These are phyloP conservation scores for Dorcus hopei DNA, from an alignment of 2,888 invertebrate species.

Conservation along the genomic window DNA sequence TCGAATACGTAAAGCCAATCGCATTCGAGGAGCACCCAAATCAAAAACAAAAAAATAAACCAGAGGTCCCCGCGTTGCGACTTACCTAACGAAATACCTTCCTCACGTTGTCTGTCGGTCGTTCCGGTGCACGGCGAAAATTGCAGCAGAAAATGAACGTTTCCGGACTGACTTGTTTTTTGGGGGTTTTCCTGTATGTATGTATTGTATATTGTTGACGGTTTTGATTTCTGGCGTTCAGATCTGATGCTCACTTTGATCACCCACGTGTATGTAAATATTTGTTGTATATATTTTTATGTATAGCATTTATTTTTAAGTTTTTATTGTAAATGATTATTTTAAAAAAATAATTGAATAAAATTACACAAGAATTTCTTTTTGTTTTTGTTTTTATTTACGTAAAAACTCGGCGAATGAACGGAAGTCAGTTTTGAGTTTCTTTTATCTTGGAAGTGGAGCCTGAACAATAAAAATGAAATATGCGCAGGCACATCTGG, in stretches of 20 bases:
- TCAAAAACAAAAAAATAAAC: conserved; percentile 8
- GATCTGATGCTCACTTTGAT: not conserved
- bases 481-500: no score
- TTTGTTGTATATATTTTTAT: conserved; percentile 20
- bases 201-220: conserved; percentile 19
- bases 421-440: no score
- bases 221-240: conserved; percentile 3
- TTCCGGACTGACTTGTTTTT: conserved; percentile 1
- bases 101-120: not conserved
- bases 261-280: conserved; percentile 9
- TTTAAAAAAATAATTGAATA: conserved; percentile 12
- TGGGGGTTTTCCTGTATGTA: conserved; percentile 8
- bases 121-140: not conserved
- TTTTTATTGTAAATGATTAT: conserved; percentile 21
- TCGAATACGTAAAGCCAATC: conserved; percentile 17
- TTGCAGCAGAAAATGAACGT: not conserved
- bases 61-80: not conserved
- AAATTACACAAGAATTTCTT: conserved; percentile 7
- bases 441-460: no score
- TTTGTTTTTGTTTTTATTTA: conserved; percentile 6
- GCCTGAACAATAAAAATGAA: no score
- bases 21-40: conserved; percentile 10
- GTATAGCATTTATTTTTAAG: conserved; percentile 21
- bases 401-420: not conserved
- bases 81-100: not conserved